Evolutionary conservation across 2,113 vertebrate species (phyloP).

Genomic region (Indri indri): DNA sequence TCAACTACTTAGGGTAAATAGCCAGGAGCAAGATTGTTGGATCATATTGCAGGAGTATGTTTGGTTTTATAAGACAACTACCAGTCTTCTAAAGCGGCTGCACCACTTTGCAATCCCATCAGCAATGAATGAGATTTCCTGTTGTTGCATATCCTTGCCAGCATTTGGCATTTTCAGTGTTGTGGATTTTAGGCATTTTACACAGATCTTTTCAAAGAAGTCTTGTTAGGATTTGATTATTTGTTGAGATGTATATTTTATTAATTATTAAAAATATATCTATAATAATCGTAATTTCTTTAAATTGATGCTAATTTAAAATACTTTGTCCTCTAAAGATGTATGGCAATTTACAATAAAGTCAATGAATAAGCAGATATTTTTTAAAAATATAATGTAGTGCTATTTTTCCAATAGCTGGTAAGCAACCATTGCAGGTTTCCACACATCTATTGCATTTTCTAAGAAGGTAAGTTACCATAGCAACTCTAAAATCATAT

Average conservation of each 20-base stretch:
- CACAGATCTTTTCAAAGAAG: not conserved
- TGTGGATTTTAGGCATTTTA: not conserved
- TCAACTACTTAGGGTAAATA: not conserved
- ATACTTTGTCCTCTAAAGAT: not conserved
- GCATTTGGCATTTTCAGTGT: not conserved
- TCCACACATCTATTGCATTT: not conserved
- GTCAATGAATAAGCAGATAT: not conserved
- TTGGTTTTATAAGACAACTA: too few species aligned
- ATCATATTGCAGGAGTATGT: not conserved
- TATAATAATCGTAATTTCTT: not conserved
- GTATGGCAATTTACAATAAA: not conserved
- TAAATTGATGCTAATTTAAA: not conserved
- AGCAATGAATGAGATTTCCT: not conserved
- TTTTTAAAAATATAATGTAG: not conserved
- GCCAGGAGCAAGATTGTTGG: not conserved
- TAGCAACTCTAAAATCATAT: slow-evolving; percentile 32
- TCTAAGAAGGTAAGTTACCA: slow-evolving; percentile 23
- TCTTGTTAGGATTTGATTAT: not conserved
- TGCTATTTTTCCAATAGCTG: not conserved
- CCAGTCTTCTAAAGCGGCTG: not conserved
- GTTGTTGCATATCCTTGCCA: not conserved
- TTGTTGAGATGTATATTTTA: not conserved
- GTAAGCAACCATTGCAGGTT: not conserved
- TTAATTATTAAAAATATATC: not conserved
- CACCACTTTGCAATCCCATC: not conserved